Conservation (phyloP, 2,797 vertebrate genomes). For the Sparus aurata region DNA sequence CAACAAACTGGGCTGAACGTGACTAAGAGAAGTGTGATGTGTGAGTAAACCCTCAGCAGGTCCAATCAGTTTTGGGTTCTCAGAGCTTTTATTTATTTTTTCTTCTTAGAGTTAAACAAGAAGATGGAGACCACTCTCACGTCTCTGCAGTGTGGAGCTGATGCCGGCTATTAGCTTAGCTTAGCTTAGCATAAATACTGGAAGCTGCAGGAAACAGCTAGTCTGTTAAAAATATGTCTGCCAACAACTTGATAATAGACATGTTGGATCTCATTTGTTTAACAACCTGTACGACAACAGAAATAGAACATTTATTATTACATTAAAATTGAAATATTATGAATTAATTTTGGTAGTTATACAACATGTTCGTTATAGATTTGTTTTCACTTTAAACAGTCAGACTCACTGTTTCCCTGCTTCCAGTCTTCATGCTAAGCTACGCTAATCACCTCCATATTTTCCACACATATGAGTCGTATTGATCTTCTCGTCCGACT, state of each 20-base stretch:
- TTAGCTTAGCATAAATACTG: too few relatives aligned
- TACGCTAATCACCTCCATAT: neutral
- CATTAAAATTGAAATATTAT: neutral
- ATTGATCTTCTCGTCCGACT: neutral
- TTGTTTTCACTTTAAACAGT: neutral
- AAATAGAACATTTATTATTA: too few relatives aligned
- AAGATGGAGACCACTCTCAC: neutral
- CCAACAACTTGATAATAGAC: neutral
- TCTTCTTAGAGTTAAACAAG: neutral
- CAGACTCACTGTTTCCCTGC: neutral
- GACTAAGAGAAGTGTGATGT: too few relatives aligned
- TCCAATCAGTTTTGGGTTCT: too few relatives aligned
- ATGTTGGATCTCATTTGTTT: neutral
- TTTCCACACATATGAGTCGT: neutral
- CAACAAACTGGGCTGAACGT: too few relatives aligned
- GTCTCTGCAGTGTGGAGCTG: too few relatives aligned
- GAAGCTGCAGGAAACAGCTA: neutral
- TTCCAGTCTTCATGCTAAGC: neutral
- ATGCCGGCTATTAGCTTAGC: too few relatives aligned
- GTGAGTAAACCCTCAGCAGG: too few relatives aligned
- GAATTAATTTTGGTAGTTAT: neutral
- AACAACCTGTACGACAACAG: too few relatives aligned
- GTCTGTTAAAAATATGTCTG: neutral
- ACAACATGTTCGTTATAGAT: too few relatives aligned
- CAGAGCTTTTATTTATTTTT: too few relatives aligned